phyloP scores from a whole-genome alignment of 2,888 invertebrate genomes.

The Drosophila anceps region DNA sequence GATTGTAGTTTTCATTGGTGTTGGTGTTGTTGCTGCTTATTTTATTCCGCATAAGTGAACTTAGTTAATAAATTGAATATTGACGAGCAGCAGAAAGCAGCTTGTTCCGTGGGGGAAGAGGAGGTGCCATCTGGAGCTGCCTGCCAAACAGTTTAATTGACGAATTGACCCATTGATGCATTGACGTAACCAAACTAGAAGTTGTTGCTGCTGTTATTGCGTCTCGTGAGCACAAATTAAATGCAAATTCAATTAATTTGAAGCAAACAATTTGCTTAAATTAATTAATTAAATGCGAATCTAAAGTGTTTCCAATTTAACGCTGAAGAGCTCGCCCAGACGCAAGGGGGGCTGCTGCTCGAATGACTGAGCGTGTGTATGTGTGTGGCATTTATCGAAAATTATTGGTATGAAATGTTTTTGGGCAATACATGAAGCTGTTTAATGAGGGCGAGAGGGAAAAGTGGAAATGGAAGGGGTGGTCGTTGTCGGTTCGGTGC shows the following conservation, averaged over 20 bases:
- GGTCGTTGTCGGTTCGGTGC: conserved; percentile 30
- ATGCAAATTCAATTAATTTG: conserved; percentile 84
- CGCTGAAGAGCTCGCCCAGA: conserved; percentile 58
- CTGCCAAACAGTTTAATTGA: conserved; percentile 43
- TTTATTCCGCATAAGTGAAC: conserved; percentile 36
- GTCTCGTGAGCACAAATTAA: conserved; percentile 80
- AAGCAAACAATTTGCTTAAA: conserved; percentile 84
- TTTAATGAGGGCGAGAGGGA: conserved; percentile 1
- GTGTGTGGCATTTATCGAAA: conserved; percentile 74
- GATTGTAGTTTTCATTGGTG: conserved; percentile 16
- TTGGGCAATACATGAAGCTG: conserved; percentile 39
- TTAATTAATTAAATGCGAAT: conserved; percentile 84
- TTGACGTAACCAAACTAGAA: conserved; percentile 24
- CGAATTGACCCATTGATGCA: conserved; percentile 23
- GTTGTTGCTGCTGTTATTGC: conserved; percentile 13
- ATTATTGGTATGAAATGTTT: conserved; percentile 70
- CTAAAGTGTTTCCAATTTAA: conserved; percentile 79
- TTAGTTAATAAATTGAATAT: conserved; percentile 65
- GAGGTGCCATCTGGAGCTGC: conserved; percentile 26
- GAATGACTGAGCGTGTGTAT: conserved; percentile 19
- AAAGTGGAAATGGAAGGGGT: neutral
- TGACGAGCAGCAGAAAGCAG: neutral
- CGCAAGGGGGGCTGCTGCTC: conserved; percentile 13
- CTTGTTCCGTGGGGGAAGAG: neutral
- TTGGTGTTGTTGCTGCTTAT: conserved; percentile 11